Base-by-base conservation (phyloP, 2,797 vertebrate genomes). In the Oreochromis grahami region DNA sequence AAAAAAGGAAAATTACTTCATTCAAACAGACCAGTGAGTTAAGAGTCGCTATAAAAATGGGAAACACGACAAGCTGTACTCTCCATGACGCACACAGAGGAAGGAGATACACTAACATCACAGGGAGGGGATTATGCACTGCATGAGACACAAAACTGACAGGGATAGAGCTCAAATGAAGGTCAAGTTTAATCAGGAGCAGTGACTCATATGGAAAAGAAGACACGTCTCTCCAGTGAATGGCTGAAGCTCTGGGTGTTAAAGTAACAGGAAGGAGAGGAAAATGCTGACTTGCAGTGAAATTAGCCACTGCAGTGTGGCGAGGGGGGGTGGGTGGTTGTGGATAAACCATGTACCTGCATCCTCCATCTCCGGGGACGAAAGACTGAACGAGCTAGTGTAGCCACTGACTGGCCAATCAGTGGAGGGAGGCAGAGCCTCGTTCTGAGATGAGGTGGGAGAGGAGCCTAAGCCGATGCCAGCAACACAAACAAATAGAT, bases 331-430 rank as follows among this genome's bases (percentile, higher is more conserved):
- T 32, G 32, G 80, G 32, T 29, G 79, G 68, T 85, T 86, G 78
- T 55, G 77, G 89, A 79, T 82, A 88, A 89, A 92, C 91, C 82
- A 78, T 94, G 94, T 96, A 98, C 97, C 97, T 98, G 97, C 93
- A 93, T 96, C 95, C 90, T 97, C 96, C 93, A 96, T 94, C 91
- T 97, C 96, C 89, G 96, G 96, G 93, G 97, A 96, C 89, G 96
- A 96, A 95, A 97, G 96, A 97, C 95, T 96, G 96, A 97, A 97
- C 84, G 97, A 97, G 96, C 97, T 97, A 96, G 96, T 96, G 97
- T 96, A 97, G 97, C 96, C 96, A 97, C 96, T 96, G 97, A 97
- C 96, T 87, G 97, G 97, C 97, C 98, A 98, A 97, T 97, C 98
- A 95, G 96, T 96, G 94, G 96, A 96, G 90, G 97, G 97, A 96